Base-by-base conservation (phyloP, 2,888 invertebrate genomes). In the Seira ritae region DNA sequence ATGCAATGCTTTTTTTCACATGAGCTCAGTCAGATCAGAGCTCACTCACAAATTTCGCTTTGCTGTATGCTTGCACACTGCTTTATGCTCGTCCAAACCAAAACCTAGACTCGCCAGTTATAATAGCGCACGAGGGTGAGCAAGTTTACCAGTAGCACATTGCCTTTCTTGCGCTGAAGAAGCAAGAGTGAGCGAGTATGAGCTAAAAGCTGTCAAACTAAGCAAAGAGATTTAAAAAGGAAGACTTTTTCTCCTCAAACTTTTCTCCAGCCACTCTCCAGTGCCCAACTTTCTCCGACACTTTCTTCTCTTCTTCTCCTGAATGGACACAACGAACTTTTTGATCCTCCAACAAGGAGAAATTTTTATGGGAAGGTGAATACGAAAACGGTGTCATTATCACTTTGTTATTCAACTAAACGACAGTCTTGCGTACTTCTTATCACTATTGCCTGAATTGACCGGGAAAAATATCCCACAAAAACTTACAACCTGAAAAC, bases 81-180 rank as follows among this genome's bases (percentile, higher is more conserved):
- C 42, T 8, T 42, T 42, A 8, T 42, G 42, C 42, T 6, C 12
- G 42, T 42, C 12, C n/a, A n/a, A n/a, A n/a, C 42, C 42, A 42
- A 42, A 42, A 12, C 42, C 42, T 42, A 6, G 12, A 31, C 8
- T 24, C 17, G 2, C 31, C 67, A 50, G 71, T 75, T 76, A 81
- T 81, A 80, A 65, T 67, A 75, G 76, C 19, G 67, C 15, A 71
- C 46, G 67, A 10, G 70, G 55, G 50, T 23, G 70, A 65, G 68
- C 73, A 10, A 76, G 74, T 76, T 80, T 72, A 68, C 74, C 84
- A 84, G 84, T 84, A 81, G 81, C 77, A 84, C 84, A 78, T 78
- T 78, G 80, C 75, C 84, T 81, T 77, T 84, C 84, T 77, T 84
- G 84, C 72, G 66, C 69, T 75, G 62, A 80, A 80, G 74, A 80